phyloP scores from a whole-genome alignment of 2,113 vertebrate genomes.

The Nestor notabilis region DNA sequence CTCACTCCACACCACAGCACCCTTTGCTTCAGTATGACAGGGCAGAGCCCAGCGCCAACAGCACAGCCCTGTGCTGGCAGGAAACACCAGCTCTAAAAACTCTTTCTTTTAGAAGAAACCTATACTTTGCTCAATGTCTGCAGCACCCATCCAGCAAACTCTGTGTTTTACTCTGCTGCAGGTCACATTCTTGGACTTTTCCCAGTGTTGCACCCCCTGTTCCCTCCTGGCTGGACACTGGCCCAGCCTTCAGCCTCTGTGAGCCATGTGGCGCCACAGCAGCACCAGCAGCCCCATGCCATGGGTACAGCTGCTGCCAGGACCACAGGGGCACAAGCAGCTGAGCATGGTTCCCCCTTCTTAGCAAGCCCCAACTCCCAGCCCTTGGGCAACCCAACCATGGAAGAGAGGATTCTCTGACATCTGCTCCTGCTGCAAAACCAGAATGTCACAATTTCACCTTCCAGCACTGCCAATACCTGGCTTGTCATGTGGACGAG shows the following conservation, averaged over 20 bases:
- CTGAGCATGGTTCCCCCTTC: too few relatives aligned
- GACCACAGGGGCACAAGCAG: fast-evolving
- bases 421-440: neutral
- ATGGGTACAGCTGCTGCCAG: neutral
- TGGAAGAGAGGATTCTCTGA: neutral
- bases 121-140: neutral
- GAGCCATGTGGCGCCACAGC: neutral
- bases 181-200: neutral
- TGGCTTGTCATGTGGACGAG: neutral
- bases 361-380: fast-evolving
- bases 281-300: neutral
- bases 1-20: fast-evolving
- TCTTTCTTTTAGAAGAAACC: neutral
- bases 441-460: too few relatives aligned
- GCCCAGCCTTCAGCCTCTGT: neutral
- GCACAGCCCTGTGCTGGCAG: neutral
- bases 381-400: neutral
- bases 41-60: neutral
- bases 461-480: neutral
- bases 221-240: neutral
- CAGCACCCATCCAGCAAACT: neutral
- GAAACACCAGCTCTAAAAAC: neutral
- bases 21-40: neutral
- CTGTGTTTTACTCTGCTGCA: fast-evolving
- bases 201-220: too few relatives aligned